Percentiles rank a stretch among this genome's conserved stretches.
Evolutionary conservation across 2,888 invertebrate species (phyloP).

Genomic region (Drosophila sordidula): DNA sequence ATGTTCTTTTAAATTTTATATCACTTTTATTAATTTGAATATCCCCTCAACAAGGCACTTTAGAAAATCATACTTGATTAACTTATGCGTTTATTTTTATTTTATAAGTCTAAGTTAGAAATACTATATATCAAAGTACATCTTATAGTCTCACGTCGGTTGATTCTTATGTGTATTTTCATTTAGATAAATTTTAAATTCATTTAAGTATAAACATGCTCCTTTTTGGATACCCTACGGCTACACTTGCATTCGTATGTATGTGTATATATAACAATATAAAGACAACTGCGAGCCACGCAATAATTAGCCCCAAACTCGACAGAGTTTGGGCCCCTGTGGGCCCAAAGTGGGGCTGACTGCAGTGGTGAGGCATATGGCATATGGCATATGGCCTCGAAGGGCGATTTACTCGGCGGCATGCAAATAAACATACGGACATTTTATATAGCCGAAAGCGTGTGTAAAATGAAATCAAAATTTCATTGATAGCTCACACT

Average conservation of each 20-base stretch:
- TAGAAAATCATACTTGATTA: too few relatives aligned
- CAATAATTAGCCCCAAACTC: slow-evolving; percentile 33
- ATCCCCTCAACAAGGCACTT: too few relatives aligned
- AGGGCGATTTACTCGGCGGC: slow-evolving; percentile 12
- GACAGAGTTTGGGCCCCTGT: slow-evolving; percentile 1
- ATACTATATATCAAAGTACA: too few relatives aligned
- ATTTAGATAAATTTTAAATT: neutral
- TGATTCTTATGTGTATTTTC: too few relatives aligned
- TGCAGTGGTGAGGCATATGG: slow-evolving; percentile 1
- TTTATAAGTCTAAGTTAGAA: too few relatives aligned
- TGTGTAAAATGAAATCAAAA: slow-evolving; percentile 7
- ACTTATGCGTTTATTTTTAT: too few relatives aligned
- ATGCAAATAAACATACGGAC: neutral
- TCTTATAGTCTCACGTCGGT: too few relatives aligned
- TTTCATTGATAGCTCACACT: slow-evolving; percentile 18
- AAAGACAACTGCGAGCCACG: slow-evolving; percentile 35
- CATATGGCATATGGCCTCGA: neutral
- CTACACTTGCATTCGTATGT: neutral
- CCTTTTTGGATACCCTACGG: neutral
- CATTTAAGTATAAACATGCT: neutral
- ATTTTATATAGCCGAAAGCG: neutral
- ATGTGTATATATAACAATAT: neutral
- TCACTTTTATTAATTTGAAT: too few relatives aligned
- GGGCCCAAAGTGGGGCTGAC: neutral
- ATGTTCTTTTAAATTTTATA: too few relatives aligned